phyloP scores from a whole-genome alignment of 1,140 invertebrate species.

The Drosophila littoralis region DNA sequence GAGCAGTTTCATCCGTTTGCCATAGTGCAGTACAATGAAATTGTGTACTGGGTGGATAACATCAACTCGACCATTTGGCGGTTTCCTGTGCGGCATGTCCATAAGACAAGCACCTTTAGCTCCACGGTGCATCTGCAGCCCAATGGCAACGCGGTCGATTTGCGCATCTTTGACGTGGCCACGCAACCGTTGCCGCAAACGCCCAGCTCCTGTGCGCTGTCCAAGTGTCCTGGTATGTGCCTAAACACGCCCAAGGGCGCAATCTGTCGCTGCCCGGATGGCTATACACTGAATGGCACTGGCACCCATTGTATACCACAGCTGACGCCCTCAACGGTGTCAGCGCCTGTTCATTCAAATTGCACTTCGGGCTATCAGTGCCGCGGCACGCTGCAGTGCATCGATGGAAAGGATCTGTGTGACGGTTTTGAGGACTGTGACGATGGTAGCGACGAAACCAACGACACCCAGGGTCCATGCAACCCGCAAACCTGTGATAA shows the following conservation, averaged over 20 bases:
- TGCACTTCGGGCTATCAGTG: slow-evolving; percentile 72
- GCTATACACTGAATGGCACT: slow-evolving; percentile 71
- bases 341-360: slow-evolving; percentile 38
- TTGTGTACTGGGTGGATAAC: slow-evolving; percentile 90
- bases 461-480: slow-evolving; percentile 84
- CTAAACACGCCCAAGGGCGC: slow-evolving; percentile 75
- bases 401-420: slow-evolving; percentile 87
- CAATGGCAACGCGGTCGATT: slow-evolving; percentile 56
- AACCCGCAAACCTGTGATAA: slow-evolving; percentile 64
- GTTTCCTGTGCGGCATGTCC: slow-evolving; percentile 59
- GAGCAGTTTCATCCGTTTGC: slow-evolving; percentile 89
- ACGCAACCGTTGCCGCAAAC: slow-evolving; percentile 49
- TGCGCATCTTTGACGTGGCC: slow-evolving; percentile 72
- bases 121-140: slow-evolving; percentile 65
- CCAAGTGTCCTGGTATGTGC: slow-evolving; percentile 80
- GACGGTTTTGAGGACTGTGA: slow-evolving; percentile 93
- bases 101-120: slow-evolving; percentile 56
- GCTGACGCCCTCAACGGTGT: slow-evolving; percentile 36
- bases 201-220: slow-evolving; percentile 66
- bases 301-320: slow-evolving; percentile 77
- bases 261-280: slow-evolving; percentile 80
- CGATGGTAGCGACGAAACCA: slow-evolving; percentile 92
- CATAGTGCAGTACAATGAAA: slow-evolving; percentile 87
- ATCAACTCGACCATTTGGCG: slow-evolving; percentile 67
- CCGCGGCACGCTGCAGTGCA: slow-evolving; percentile 82